Evolutionary conservation across 2,888 invertebrate genomes (phyloP).

Genomic region (Alentia gelatinosa): DNA sequence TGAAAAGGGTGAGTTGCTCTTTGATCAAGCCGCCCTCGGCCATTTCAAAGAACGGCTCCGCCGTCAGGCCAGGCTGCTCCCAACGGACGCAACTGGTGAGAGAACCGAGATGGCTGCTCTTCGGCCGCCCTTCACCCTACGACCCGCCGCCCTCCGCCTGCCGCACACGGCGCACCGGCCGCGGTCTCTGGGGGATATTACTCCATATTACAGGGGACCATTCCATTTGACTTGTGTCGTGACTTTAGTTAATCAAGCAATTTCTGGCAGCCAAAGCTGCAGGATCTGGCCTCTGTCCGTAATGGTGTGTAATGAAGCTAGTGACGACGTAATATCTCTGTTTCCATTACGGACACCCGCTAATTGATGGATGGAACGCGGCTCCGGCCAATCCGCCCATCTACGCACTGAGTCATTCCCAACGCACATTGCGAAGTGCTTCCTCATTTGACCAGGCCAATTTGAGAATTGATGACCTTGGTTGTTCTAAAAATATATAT

Average conservation of each 20-base stretch:
- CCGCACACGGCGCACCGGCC: neutral
- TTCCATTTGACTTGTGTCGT: conserved; percentile 43
- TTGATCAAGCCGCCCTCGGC: neutral
- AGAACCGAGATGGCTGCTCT: neutral
- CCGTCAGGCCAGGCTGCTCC: neutral
- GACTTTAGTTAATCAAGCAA: conserved; percentile 25
- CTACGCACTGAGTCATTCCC: neutral
- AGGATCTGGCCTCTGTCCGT: neutral
- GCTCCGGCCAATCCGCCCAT: neutral
- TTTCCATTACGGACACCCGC: neutral
- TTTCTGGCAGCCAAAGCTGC: neutral
- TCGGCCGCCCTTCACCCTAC: neutral
- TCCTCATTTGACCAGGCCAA: too few species aligned
- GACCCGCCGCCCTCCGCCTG: neutral
- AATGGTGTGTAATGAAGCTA: neutral
- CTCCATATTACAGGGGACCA: conserved; percentile 25
- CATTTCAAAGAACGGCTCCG: neutral
- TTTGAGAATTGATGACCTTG: too few species aligned
- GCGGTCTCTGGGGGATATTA: neutral
- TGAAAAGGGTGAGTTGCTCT: neutral
- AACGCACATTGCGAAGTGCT: neutral
- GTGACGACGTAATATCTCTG: conserved; percentile 27
- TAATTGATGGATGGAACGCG: conserved; percentile 14
- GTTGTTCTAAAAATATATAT: too few species aligned
- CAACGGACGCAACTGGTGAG: neutral